These are phyloP conservation scores for Misgurnus mizolepis DNA, from an alignment of 2,113 vertebrate species.

Conservation along the genomic window DNA sequence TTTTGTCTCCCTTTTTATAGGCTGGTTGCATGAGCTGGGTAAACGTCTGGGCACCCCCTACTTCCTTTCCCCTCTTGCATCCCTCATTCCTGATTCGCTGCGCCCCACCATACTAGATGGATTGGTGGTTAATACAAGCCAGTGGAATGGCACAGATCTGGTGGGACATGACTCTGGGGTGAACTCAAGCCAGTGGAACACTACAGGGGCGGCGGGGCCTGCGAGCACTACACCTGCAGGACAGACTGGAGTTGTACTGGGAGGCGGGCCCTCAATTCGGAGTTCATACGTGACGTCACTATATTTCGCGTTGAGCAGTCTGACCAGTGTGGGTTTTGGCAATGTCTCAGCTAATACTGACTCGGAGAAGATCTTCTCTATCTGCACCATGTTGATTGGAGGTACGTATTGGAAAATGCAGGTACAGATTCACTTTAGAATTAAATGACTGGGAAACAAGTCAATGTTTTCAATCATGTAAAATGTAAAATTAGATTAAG, in stretches of 20 bases:
- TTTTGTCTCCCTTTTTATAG: slow-evolving; percentile 56
- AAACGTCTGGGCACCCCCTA: slow-evolving; percentile 79
- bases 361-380: slow-evolving; percentile 84
- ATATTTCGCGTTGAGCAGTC: slow-evolving; percentile 82
- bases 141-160: slow-evolving; percentile 68
- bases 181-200: slow-evolving; percentile 71
- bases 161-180: slow-evolving; percentile 54
- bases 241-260: slow-evolving; percentile 57
- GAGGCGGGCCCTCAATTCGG: slow-evolving; percentile 73
- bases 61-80: slow-evolving; percentile 59
- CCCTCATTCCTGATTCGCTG: slow-evolving; percentile 62
- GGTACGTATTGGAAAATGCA: slow-evolving; percentile 61
- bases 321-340: slow-evolving; percentile 82
- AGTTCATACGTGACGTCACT: slow-evolving; percentile 83
- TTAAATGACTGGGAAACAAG: background rate
- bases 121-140: slow-evolving; percentile 61
- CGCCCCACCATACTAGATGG: slow-evolving; percentile 49
- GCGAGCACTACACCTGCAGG: slow-evolving; percentile 30
- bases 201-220: slow-evolving; percentile 53
- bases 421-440: background rate
- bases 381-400: slow-evolving; percentile 84
- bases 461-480: too few relatives aligned
- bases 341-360: slow-evolving; percentile 84
- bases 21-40: slow-evolving; percentile 80
- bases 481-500: too few relatives aligned